Percentiles rank a stretch among this genome's conserved stretches.
These are phyloP conservation scores for Odocoileus virginianus DNA, from an alignment of 2,113 vertebrate species.

Conservation along the genomic window DNA sequence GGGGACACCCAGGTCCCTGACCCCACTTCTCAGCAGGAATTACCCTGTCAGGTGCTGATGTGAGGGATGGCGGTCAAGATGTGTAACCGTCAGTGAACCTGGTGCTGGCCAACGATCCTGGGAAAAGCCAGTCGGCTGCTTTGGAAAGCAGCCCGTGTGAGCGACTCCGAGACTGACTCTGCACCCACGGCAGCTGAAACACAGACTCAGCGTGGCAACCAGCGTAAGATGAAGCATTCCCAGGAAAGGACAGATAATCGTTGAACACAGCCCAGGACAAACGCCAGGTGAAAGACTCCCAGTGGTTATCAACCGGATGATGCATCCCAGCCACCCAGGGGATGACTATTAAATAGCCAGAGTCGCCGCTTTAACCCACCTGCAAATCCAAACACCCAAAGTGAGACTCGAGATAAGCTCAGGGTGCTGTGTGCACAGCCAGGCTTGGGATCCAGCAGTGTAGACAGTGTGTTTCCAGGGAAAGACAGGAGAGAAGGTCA, in stretches of 20 bases:
- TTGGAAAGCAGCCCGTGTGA: neutral
- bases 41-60: neutral
- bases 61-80: neutral
- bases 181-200: rapidly evolving
- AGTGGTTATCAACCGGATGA: rapidly evolving
- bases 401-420: no score
- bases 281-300: neutral
- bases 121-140: rapidly evolving
- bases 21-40: neutral
- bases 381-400: neutral
- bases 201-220: neutral
- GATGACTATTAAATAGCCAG: neutral
- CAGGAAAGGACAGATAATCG: neutral
- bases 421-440: neutral
- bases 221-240: neutral
- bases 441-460: neutral
- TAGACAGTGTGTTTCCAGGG: no score
- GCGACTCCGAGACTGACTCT: neutral
- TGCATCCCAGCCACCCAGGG: neutral
- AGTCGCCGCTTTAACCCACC: neutral
- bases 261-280: no score
- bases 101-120: rapidly evolving
- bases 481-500: neutral
- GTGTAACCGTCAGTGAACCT: neutral
- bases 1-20: neutral